Percentiles rank a stretch among this genome's conserved stretches.
Evolutionary conservation across 2,113 vertebrate species (phyloP).

Genomic region (Pterocles orientalis): DNA sequence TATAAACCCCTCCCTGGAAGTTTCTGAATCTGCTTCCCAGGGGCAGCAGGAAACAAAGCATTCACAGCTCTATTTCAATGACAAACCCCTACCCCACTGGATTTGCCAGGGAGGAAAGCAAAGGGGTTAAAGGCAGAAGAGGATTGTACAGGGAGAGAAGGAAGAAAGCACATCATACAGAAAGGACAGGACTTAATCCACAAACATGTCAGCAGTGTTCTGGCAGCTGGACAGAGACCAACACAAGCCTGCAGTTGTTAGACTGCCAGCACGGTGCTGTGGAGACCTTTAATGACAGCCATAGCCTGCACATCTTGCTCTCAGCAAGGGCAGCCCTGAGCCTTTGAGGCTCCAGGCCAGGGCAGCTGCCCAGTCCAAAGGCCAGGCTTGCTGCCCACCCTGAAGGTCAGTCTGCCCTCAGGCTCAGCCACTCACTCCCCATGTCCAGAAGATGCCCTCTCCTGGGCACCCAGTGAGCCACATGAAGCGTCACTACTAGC

Average conservation of each 20-base stretch:
- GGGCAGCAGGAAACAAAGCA: neutral
- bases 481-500: neutral
- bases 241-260: neutral
- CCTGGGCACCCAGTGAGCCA: neutral
- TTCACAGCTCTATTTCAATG: neutral
- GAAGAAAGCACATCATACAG: neutral
- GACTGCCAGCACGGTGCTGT: neutral
- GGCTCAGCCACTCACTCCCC: neutral
- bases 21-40: neutral
- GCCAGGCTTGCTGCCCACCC: neutral
- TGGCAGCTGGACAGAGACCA: neutral
- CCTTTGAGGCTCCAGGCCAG: neutral
- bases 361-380: neutral
- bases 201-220: neutral
- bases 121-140: neutral
- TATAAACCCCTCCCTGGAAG: neutral
- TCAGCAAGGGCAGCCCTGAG: neutral
- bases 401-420: slow-evolving; percentile 44
- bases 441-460: slow-evolving; percentile 19
- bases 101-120: neutral
- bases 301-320: accelerated
- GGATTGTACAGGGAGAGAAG: neutral
- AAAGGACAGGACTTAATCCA: neutral
- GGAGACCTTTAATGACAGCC: neutral
- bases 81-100: neutral